These are phyloP conservation scores for Thalassarche chlororhynchos DNA, from an alignment of 2,113 vertebrate species.

Conservation along the genomic window DNA sequence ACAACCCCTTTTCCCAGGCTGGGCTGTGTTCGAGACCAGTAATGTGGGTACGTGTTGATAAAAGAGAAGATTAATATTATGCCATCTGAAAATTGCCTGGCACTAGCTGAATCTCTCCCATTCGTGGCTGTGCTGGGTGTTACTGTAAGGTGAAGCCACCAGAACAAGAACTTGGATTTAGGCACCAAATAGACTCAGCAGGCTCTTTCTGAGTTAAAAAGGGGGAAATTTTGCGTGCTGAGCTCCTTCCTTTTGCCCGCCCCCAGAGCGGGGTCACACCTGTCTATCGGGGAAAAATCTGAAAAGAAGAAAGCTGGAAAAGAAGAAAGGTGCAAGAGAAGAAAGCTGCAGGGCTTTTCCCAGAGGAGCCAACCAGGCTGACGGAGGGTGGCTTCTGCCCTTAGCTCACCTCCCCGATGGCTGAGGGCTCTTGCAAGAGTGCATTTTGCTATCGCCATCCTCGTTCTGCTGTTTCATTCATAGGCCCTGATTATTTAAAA, in stretches of 20 bases:
- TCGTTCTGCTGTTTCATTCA: not conserved
- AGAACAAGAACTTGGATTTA: not conserved
- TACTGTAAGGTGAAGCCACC: not conserved
- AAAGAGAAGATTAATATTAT: constrained; percentile 27
- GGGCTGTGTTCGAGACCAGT: not conserved
- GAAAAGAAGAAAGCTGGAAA: constrained; percentile 22
- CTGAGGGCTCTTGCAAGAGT: not conserved
- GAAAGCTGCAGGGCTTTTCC: constrained; percentile 61
- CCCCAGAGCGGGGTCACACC: not conserved
- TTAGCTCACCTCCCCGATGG: not conserved
- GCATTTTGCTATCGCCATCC: not conserved
- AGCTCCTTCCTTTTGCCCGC: not conserved
- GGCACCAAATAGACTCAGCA: not conserved
- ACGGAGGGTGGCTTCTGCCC: constrained; percentile 12
- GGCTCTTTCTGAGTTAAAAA: not conserved
- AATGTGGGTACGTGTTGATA: constrained; percentile 29
- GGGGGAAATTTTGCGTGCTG: not conserved
- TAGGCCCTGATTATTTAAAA: not conserved
- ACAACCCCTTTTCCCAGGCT: constrained; percentile 54
- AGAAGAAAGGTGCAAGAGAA: constrained; percentile 47
- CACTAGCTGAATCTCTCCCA: not conserved
- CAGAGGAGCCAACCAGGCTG: not conserved
- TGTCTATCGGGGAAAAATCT: constrained; percentile 33
- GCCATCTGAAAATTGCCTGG: constrained; percentile 19
- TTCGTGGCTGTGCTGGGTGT: not conserved